These are phyloP conservation scores for Euplagia quadripunctaria DNA, from an alignment of 2,888 invertebrate species.

Conservation along the genomic window DNA sequence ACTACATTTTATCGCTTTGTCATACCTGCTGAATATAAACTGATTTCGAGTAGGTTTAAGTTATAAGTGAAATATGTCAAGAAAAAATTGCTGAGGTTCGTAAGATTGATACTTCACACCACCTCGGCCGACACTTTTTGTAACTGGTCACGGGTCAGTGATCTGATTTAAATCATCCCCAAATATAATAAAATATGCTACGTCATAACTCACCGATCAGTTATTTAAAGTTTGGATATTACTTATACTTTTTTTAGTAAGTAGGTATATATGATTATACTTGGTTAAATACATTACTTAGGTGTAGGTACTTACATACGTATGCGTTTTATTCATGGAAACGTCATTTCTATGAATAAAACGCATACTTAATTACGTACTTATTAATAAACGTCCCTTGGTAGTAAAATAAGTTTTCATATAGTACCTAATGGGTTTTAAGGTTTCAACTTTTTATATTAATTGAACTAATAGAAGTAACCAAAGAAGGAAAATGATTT, in stretches of 20 bases:
- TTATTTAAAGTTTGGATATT: conserved; percentile 5
- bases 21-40: conserved; percentile 20
- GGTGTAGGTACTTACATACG: too few relatives aligned
- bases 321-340: too few relatives aligned
- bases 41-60: conserved; percentile 43
- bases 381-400: too few relatives aligned
- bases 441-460: too few relatives aligned
- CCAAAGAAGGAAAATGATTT: too few relatives aligned
- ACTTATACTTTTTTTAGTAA: not conserved
- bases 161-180: conserved; percentile 64
- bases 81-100: conserved; percentile 52
- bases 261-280: not conserved
- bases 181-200: conserved; percentile 52
- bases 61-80: conserved; percentile 46
- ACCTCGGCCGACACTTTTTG: conserved; percentile 59
- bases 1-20: conserved; percentile 13
- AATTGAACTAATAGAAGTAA: too few relatives aligned
- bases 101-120: conserved; percentile 64
- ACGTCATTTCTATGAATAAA: too few relatives aligned
- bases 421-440: too few relatives aligned
- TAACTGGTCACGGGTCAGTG: conserved; percentile 66
- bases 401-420: too few relatives aligned
- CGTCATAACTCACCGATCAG: conserved; percentile 54
- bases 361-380: too few relatives aligned
- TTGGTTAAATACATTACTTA: too few relatives aligned